phyloP scores from a whole-genome alignment of 1,140 invertebrate genomes.

The Papilio aristodemus region DNA sequence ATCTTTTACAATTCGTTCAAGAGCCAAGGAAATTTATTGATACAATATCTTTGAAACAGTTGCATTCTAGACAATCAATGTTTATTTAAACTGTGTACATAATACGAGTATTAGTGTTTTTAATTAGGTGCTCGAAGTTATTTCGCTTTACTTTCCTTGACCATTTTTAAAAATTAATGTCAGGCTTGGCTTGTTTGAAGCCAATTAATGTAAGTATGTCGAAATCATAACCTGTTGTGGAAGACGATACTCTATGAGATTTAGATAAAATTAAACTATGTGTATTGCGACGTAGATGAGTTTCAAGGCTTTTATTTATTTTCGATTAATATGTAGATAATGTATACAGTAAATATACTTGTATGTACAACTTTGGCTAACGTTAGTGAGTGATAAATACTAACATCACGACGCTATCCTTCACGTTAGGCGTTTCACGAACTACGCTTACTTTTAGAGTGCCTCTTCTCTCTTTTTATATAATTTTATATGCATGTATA shows the following conservation, averaged over 20 bases:
- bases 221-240: conserved; percentile 72
- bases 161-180: conserved; percentile 50
- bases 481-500: conserved; percentile 69
- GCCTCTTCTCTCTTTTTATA: conserved; percentile 81
- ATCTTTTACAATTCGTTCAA: conserved; percentile 67
- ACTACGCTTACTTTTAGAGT: conserved; percentile 79
- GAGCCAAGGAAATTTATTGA: conserved; percentile 63
- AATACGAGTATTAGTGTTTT: conserved; percentile 54
- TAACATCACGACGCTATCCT: conserved; percentile 53
- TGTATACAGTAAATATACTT: conserved; percentile 35
- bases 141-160: conserved; percentile 48
- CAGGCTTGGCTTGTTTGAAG: conserved; percentile 39
- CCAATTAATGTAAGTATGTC: conserved; percentile 52
- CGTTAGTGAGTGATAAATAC: conserved; percentile 63
- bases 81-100: conserved; percentile 61
- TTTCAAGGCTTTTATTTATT: conserved; percentile 54
- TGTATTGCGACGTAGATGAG: conserved; percentile 55
- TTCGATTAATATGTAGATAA: conserved; percentile 50
- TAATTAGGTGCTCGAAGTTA: conserved; percentile 52
- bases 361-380: conserved; percentile 52
- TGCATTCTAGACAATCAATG: conserved; percentile 50
- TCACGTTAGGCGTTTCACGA: conserved; percentile 69
- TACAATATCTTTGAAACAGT: conserved; percentile 57
- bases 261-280: conserved; percentile 51
- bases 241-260: conserved; percentile 75